phyloP scores from a whole-genome alignment of 2,113 vertebrate genomes.

The Lonchura striata region DNA sequence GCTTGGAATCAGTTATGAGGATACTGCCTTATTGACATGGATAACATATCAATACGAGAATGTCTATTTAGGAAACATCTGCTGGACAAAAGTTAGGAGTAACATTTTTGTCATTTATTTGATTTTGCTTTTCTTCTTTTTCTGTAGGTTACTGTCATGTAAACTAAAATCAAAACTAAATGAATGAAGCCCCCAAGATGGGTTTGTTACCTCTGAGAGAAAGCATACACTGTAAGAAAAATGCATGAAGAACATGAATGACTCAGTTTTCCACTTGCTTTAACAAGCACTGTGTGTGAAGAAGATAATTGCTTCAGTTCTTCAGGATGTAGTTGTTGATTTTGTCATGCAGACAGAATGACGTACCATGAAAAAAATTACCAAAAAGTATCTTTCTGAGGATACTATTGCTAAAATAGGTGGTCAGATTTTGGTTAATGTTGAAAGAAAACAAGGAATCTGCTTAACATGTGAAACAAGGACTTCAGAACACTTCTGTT shows the following conservation, averaged over 20 bases:
- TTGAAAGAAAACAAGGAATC: neutral
- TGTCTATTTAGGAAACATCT: neutral
- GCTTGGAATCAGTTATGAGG: neutral
- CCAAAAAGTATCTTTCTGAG: neutral
- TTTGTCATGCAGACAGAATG: neutral
- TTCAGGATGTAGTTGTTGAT: neutral
- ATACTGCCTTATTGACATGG: neutral
- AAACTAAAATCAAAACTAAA: neutral
- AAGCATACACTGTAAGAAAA: neutral
- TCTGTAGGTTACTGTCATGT: neutral
- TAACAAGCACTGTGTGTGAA: neutral
- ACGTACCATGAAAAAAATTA: neutral
- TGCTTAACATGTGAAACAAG: neutral
- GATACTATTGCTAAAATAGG: neutral
- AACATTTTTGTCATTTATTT: neutral
- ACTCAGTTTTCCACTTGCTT: neutral
- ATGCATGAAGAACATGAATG: fast-evolving
- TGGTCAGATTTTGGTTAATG: neutral
- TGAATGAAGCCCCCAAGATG: neutral
- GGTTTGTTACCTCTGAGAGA: neutral
- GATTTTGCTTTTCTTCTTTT: neutral
- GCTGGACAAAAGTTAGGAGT: neutral
- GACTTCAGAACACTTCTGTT: neutral
- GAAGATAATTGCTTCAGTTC: neutral
- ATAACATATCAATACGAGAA: neutral